Evolutionary conservation across 1,140 invertebrate genomes (phyloP).

Genomic region (Dreissena rostriformis): DNA sequence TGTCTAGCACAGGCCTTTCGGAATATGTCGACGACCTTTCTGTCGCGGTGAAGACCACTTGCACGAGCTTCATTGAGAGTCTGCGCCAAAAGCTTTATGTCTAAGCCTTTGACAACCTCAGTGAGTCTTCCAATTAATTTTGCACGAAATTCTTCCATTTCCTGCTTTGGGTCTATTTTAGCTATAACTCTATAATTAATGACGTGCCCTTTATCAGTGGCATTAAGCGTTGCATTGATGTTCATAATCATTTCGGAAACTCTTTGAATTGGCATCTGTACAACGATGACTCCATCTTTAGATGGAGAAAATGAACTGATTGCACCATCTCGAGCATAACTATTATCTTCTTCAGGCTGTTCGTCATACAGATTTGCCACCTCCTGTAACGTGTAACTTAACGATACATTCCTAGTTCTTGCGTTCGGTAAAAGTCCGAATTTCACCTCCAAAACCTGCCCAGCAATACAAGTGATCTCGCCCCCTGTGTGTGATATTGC

Average conservation of each 20-base stretch:
- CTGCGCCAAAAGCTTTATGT: too few species aligned
- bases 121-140: too few species aligned
- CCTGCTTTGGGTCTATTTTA: too few species aligned
- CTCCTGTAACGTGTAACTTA: constrained; percentile 5
- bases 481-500: constrained; percentile 2
- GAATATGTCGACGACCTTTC: not conserved
- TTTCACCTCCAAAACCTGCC: not conserved
- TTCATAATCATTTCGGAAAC: not conserved
- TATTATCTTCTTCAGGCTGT: not conserved
- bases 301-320: not conserved
- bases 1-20: not conserved
- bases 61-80: too few species aligned
- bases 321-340: not conserved
- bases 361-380: not conserved
- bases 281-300: not conserved
- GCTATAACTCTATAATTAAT: too few species aligned
- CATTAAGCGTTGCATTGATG: constrained; percentile 12
- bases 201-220: constrained; percentile 3
- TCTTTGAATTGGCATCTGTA: not conserved
- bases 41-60: too few species aligned
- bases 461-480: constrained; percentile 18
- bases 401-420: not conserved
- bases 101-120: too few species aligned
- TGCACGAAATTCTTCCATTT: too few species aligned
- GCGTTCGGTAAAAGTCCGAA: constrained; percentile 9